Evolutionary conservation across 2,797 vertebrate species (phyloP).

Genomic region (Aselliscus stoliczkanus): DNA sequence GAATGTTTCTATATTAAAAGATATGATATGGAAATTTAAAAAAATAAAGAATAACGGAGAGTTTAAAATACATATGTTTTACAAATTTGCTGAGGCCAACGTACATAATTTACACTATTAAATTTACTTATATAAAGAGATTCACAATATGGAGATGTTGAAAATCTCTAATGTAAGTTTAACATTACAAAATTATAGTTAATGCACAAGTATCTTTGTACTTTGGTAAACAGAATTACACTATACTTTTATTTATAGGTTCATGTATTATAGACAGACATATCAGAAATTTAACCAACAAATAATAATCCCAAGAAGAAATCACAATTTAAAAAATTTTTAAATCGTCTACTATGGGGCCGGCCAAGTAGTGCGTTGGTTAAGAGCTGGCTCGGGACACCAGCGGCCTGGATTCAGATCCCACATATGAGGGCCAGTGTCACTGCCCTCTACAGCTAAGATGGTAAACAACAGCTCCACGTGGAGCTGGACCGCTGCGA

Average conservation of each 20-base stretch:
- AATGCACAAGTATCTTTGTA: neutral
- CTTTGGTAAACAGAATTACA: neutral
- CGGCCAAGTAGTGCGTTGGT: too few species aligned
- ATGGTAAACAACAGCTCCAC: too few species aligned
- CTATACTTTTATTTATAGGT: neutral
- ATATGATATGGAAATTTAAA: neutral
- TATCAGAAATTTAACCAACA: neutral
- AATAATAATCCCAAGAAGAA: neutral
- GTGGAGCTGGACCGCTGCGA: too few species aligned
- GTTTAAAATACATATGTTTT: neutral
- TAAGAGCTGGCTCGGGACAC: too few species aligned
- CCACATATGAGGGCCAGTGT: too few species aligned
- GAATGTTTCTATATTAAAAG: neutral
- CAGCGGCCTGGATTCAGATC: too few species aligned
- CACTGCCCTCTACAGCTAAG: too few species aligned
- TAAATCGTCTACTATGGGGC: too few species aligned
- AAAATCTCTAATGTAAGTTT: neutral
- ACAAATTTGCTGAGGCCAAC: neutral
- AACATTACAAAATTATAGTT: neutral
- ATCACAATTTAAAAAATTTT: neutral
- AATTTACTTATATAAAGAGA: neutral
- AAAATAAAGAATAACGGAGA: neutral
- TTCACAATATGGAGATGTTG: neutral
- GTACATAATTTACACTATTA: neutral
- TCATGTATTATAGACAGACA: neutral